Evolutionary conservation across 2,888 invertebrate genomes (phyloP), one percentile per base, ranked within the genome.

Genomic region (Achlya flavicornis): DNA sequence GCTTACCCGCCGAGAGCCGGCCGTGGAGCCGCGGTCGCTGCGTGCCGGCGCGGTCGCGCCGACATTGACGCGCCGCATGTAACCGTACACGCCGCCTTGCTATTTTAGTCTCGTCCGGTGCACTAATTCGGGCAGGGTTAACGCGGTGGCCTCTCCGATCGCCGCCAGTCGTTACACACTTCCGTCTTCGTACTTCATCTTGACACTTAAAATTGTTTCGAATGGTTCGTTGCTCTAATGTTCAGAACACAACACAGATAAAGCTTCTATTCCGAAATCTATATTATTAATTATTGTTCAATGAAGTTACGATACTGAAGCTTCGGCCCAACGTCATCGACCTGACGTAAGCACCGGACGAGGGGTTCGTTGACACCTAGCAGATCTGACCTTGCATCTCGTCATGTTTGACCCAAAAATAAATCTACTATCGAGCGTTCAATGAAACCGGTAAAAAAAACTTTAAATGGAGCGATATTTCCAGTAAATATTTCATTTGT

Each of bases 71-170:
- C 89, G 87, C 88, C 88, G 87, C 79, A 84, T 93, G 93, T 92
- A 93, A 93, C 91, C 87, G 92, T 92, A 93, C 89, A 92, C 93
- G 92, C 91, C 88, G 88, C 84, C 86, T 86, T 84, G 91, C 93
- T 93, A 93, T 93, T 93, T 92, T 86, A 81, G 92, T 90, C 91
- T 85, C 91, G 89, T 88, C 84, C 92, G 91, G 91, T 92, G 92
- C 92, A 92, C 93, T 93, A 93, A 92, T 90, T 92, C 93, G 93
- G 93, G 92, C 92, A 92, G 93, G 92, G 92, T 93, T 93, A 92
- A 87, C 91, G 89, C 89, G 88, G 87, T 86, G 90, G 90, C 92
- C 90, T 92, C 90, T 85, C 84, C 81, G 84, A 85, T 78, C 87
- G 86, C 84, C 80, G 85, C 78, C 83, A 85, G 81, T 84, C 84